These are phyloP conservation scores for Beris morrisii DNA, from an alignment of 2,888 invertebrate species.

Conservation along the genomic window DNA sequence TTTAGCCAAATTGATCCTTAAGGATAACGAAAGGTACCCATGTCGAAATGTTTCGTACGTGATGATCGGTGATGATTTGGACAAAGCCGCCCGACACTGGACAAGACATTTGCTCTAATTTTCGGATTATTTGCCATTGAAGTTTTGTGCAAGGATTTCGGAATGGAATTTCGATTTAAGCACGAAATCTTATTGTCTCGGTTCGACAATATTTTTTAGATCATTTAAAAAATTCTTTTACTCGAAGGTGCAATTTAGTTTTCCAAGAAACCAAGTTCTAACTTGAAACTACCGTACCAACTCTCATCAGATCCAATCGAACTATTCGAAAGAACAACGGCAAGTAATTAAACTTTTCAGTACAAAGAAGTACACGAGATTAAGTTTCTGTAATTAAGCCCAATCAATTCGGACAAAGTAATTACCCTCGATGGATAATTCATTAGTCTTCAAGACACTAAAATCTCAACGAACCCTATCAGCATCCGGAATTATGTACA, in stretches of 20 bases:
- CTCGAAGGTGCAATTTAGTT: too few species aligned
- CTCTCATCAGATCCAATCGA: too few species aligned
- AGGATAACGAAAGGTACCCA: constrained; percentile 4
- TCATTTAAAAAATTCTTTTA: too few species aligned
- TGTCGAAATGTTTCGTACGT: constrained; percentile 9
- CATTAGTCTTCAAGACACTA: constrained; percentile 6
- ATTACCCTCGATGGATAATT: constrained; percentile 15
- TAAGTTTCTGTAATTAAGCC: constrained; percentile 15
- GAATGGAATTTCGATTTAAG: constrained; percentile 1
- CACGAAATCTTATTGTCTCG: constrained; percentile 7
- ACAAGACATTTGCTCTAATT: constrained; percentile 29
- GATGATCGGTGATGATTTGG: constrained; percentile 12
- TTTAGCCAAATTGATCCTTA: neutral
- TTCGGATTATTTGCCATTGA: constrained; percentile 24
- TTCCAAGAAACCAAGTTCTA: too few species aligned
- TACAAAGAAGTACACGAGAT: neutral
- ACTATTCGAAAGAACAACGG: too few species aligned
- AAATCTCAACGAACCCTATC: neutral
- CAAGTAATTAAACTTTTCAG: constrained; percentile 21
- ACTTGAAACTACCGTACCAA: too few species aligned
- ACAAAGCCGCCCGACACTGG: neutral
- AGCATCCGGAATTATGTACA: too few species aligned
- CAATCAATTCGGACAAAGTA: constrained; percentile 15
- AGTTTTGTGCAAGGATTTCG: constrained; percentile 3
- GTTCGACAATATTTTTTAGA: neutral